These are phyloP conservation scores for Eupithecia centaureata DNA, from an alignment of 2,888 invertebrate genomes.

Conservation along the genomic window DNA sequence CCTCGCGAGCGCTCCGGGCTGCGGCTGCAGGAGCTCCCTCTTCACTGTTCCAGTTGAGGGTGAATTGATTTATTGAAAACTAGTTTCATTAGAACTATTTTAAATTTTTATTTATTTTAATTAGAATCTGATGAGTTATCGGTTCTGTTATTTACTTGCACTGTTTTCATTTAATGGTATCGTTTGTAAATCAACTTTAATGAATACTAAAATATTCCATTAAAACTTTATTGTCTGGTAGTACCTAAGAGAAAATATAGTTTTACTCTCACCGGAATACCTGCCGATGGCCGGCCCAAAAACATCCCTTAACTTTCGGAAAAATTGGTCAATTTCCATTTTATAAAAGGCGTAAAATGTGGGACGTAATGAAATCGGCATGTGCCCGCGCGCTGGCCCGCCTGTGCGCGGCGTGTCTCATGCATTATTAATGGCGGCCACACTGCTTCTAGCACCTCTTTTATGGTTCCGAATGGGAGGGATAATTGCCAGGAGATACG, in stretches of 20 bases:
- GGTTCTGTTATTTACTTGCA: not conserved
- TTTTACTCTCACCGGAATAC: not conserved
- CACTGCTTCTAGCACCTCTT: constrained; percentile 20
- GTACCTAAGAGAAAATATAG: not conserved
- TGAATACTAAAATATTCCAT: too few relatives aligned
- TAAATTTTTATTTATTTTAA: too few relatives aligned
- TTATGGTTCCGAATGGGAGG: constrained; percentile 14
- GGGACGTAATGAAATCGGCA: constrained; percentile 20
- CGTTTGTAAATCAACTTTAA: too few relatives aligned
- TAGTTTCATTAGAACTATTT: not conserved
- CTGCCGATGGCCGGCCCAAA: not conserved
- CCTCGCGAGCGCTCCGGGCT: not conserved
- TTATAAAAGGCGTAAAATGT: constrained; percentile 11
- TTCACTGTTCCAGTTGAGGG: not conserved
- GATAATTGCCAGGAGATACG: constrained; percentile 15
- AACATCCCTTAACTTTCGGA: not conserved
- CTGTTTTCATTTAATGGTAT: not conserved
- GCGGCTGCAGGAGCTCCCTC: not conserved
- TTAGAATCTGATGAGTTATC: too few relatives aligned
- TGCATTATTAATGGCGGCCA: constrained; percentile 25
- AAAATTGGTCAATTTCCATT: constrained; percentile 5
- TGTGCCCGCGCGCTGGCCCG: not conserved
- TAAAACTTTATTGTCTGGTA: not conserved
- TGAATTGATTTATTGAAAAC: constrained; percentile 11
- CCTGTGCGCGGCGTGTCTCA: not conserved